Evolutionary conservation across 2,888 invertebrate genomes (phyloP), one percentile per base, ranked within the genome.

Genomic region (Hofmannophila pseudospretella): DNA sequence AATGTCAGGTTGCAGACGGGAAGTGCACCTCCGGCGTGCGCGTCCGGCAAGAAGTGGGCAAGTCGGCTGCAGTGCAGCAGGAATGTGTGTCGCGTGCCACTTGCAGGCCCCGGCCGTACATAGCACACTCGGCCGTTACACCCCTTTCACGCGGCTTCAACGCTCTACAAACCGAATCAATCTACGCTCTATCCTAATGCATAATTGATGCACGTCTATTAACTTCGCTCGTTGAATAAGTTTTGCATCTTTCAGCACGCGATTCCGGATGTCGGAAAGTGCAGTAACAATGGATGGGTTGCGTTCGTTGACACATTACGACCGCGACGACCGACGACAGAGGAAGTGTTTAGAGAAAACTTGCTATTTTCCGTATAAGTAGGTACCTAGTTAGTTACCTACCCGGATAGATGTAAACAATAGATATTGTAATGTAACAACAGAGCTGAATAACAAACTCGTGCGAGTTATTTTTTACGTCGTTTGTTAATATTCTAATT

Each of bases 151-250:
- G 77, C 67, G 60, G 53, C 70, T 77, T 71, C 66, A 75, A 81
- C 76, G 85, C 84, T 84, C 85, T 81, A 85, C 72, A 82, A 82
- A 85, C 67, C 68, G 60, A 69, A 68, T 76, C 74, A 64, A 72
- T 73, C 68, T 47, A 47, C 50, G 51, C 40, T 46, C 60, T 55
- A 59, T 59, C 58, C 58, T 70, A 53, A 75, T 78, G 61, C 32
- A 68, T 77, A 77, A 78, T 77, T 72, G 51, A 76, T 72, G 54
- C 23, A 39, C 37, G 42, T 47, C 40, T 49, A 50, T 48, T 50
- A 48, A 44, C 51, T 53, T 47, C 52, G 50, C 55, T 59, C 49
- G 47, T 50, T 59, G 51, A 46, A 56, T 61, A 44, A 48, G 44
- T 39, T 58, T 57, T 51, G 54, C 49, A 51, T 48, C 45, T 46